These are phyloP conservation scores for Melanotaenia trifasciata DNA, from an alignment of 2,797 vertebrate genomes.

Conservation along the genomic window DNA sequence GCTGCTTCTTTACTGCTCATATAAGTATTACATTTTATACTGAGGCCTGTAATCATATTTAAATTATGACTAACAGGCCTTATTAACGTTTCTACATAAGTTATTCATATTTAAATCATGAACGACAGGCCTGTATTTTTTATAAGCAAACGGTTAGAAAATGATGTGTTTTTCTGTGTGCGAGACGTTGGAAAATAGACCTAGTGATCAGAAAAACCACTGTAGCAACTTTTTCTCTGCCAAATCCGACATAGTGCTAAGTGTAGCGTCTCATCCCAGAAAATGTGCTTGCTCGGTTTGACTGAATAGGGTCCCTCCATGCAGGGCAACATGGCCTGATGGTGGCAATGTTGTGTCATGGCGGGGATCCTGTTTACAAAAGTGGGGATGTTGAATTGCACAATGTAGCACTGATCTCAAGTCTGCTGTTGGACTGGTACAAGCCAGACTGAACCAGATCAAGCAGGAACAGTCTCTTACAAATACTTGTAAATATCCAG, in stretches of 20 bases:
- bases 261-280: constrained; percentile 53
- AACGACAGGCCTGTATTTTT: constrained; percentile 82
- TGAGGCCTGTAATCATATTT: constrained; percentile 84
- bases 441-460: constrained; percentile 43
- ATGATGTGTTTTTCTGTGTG: constrained; percentile 43
- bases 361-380: constrained; percentile 17
- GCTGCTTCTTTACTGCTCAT: constrained; percentile 75
- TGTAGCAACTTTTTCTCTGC: constrained; percentile 63
- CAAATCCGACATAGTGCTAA: constrained; percentile 44
- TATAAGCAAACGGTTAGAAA: constrained; percentile 52
- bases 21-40: constrained; percentile 72
- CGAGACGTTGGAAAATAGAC: constrained; percentile 34
- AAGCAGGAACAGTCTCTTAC: constrained; percentile 46
- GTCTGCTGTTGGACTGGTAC: constrained; percentile 38
- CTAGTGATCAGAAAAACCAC: constrained; percentile 31
- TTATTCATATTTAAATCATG: constrained; percentile 86
- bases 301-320: constrained; percentile 59
- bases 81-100: constrained; percentile 76
- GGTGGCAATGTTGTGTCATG: constrained; percentile 39
- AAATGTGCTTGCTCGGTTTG: constrained; percentile 42
- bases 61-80: constrained; percentile 85
- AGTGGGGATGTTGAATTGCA: constrained; percentile 55
- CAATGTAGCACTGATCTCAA: constrained; percentile 72
- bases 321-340: constrained; percentile 19
- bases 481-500: constrained; percentile 32